Base-by-base conservation (phyloP, 2,113 vertebrate genomes). In the Gambusia affinis region DNA sequence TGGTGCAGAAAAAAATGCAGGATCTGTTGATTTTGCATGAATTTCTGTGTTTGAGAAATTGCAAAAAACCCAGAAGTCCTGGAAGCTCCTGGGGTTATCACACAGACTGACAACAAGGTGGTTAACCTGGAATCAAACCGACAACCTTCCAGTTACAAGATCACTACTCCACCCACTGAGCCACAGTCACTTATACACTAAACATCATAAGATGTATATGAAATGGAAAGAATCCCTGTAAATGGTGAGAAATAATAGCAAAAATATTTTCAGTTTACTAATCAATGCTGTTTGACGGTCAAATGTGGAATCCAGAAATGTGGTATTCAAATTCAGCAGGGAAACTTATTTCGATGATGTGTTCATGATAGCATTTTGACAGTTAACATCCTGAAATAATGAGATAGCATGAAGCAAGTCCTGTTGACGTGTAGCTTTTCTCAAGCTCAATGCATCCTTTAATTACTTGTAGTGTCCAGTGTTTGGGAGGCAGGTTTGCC, bases 391-490 rank as follows among this genome's bases (percentile, higher is more conserved):
- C 19, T 4, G 22, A 17, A 3, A 54, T 63, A 72, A 61, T 42
- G 27, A 72, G 60, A 30, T 14, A 5, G 6, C 51, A n/a, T 15
- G 14, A 60, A 60, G 28, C 24, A 33, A 31, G 10, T 54, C 44
- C 24, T 82, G 65, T 73, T 70, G 47, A 17, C 14, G 29, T 63
- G 62, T 60, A 28, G 11, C 12, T 61, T 61, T 68, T 64, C 60
- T 63, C 17, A 31, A 64, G 42, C 11, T 4, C 3, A 61, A 75
- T 2, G 4, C 33, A 24, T 51, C 8, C 51, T 65, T 74, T 72
- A 75, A 74, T 77, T 74, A 60, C 60, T 76, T 79, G 72, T 22
- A 63, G 66, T 33, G 47, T 81, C 74, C 44, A 51, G 72, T 28
- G 29, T 66, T 60, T 63, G 51, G 57, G 66, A 72, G 70, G 63